phyloP scores from a whole-genome alignment of 2,797 vertebrate species.

The Yasuhikotakia modesta region DNA sequence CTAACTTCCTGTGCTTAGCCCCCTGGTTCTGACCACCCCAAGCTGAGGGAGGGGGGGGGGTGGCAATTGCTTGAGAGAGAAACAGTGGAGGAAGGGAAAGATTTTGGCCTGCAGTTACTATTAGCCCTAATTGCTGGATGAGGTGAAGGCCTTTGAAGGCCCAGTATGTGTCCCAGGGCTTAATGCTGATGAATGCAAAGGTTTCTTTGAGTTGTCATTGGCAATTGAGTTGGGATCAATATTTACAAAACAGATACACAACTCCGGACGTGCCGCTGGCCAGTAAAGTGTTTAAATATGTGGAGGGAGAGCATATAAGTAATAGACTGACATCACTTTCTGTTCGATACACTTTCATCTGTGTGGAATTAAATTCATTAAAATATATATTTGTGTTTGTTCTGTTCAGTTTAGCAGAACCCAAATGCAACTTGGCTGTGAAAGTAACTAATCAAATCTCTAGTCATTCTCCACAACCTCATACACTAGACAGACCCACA shows the following conservation, averaged over 20 bases:
- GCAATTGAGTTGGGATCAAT: conserved; percentile 79
- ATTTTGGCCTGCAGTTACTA: conserved; percentile 70
- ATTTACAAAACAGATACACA: conserved; percentile 79
- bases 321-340: conserved; percentile 31
- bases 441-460: conserved; percentile 25
- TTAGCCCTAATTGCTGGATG: conserved; percentile 75
- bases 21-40: conserved; percentile 57
- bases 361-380: not conserved
- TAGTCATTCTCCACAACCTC: not conserved
- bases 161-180: conserved; percentile 65
- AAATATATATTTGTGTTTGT: conserved; percentile 17
- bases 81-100: conserved; percentile 53
- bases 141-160: conserved; percentile 77
- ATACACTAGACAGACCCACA: conserved; percentile 2
- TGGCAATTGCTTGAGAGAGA: conserved; percentile 52
- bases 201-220: conserved; percentile 79
- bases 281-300: conserved; percentile 57
- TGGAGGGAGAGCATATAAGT: conserved; percentile 49
- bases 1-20: conserved; percentile 69
- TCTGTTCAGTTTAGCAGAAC: not conserved
- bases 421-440: conserved; percentile 31
- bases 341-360: conserved; percentile 3
- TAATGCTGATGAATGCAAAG: conserved; percentile 70
- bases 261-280: conserved; percentile 54
- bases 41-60: conserved; percentile 23